Conservation (phyloP, 1,140 invertebrate species). For the Aphidius ervi region DNA sequence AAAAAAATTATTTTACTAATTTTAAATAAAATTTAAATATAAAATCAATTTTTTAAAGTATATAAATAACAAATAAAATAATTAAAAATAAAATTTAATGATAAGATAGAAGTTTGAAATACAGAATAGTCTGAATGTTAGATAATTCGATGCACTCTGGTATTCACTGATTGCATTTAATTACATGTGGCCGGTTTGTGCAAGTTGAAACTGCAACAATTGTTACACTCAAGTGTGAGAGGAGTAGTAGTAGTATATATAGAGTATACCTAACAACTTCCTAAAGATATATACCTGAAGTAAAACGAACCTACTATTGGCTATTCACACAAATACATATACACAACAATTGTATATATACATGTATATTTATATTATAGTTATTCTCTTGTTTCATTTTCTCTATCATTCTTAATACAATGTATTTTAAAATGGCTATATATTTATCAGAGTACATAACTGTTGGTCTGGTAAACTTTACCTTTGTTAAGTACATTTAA, state of each 20-base stretch:
- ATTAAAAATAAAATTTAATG: background rate
- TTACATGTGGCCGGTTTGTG: constrained; percentile 19
- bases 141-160: constrained; percentile 22
- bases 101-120: constrained; percentile 2
- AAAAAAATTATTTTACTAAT: too few relatives aligned
- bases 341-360: too few relatives aligned
- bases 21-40: too few relatives aligned
- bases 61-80: too few relatives aligned
- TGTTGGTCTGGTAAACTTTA: background rate
- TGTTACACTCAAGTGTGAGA: constrained; percentile 10
- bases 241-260: background rate
- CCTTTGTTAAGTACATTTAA: too few relatives aligned
- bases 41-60: too few relatives aligned
- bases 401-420: background rate
- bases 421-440: background rate
- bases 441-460: background rate
- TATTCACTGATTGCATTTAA: constrained; percentile 26
- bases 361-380: background rate
- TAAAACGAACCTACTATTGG: constrained; percentile 4
- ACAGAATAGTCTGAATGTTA: constrained; percentile 16
- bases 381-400: background rate
- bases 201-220: constrained; percentile 14
- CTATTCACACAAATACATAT: background rate
- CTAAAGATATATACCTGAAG: constrained; percentile 15
- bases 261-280: constrained; percentile 16